Conservation (phyloP, 2,888 invertebrate species). For the Pyralis farinalis region DNA sequence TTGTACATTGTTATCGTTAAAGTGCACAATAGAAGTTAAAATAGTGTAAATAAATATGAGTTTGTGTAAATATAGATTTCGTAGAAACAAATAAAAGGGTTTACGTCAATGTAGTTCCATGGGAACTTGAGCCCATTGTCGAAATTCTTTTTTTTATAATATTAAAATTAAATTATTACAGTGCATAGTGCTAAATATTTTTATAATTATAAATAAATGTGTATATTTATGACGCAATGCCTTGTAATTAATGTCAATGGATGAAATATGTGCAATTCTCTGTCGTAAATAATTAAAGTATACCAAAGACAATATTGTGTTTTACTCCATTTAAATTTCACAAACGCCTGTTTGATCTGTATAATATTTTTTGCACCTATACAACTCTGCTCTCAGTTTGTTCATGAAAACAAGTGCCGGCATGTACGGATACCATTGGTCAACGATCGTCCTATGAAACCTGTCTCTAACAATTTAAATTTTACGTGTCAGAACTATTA, state of each 20-base stretch:
- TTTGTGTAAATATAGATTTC: slow-evolving; percentile 25
- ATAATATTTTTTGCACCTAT: no score
- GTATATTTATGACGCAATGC: slow-evolving; percentile 35
- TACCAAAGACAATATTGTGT: slow-evolving; percentile 36
- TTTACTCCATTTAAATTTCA: slow-evolving; percentile 10
- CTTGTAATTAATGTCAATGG: slow-evolving; percentile 59
- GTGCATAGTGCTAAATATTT: slow-evolving; percentile 29
- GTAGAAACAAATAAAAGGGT: slow-evolving; percentile 45
- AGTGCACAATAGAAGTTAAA: neutral
- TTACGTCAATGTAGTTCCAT: slow-evolving; percentile 54
- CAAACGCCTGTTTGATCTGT: no score
- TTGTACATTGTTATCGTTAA: neutral
- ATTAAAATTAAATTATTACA: slow-evolving; percentile 8
- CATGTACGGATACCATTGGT: no score
- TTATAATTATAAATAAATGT: slow-evolving; percentile 20
- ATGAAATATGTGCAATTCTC: slow-evolving; percentile 59
- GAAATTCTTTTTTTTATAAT: slow-evolving; percentile 58
- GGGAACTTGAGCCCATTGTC: slow-evolving; percentile 72
- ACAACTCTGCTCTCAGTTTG: no score
- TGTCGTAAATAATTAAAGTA: slow-evolving; percentile 60
- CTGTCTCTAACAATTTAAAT: no score
- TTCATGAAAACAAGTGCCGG: no score
- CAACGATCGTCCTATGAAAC: no score
- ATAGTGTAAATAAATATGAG: slow-evolving; percentile 21
- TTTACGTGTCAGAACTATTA: no score